Evolutionary conservation across 2,113 vertebrate species (phyloP).

Genomic region (Loxodonta africana): DNA sequence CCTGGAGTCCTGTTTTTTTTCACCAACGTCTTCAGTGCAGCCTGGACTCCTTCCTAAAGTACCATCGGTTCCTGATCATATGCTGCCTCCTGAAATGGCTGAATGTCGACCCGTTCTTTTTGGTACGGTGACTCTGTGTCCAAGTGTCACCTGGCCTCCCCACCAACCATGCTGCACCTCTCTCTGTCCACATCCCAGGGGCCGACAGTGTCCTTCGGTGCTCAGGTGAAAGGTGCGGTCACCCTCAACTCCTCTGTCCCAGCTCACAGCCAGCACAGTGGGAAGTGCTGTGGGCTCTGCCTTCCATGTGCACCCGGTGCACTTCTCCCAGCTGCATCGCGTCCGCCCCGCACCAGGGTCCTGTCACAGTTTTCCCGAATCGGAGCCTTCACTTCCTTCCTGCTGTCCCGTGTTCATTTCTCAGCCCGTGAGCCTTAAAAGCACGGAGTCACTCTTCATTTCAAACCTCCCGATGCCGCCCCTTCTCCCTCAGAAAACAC

Average conservation of each 20-base stretch:
- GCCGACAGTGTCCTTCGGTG: rapidly evolving
- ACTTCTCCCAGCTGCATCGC: not conserved
- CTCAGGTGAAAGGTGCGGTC: not conserved
- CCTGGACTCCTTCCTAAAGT: too few species aligned
- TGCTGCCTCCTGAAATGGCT: too few species aligned
- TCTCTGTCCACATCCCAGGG: not conserved
- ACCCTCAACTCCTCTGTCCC: not conserved
- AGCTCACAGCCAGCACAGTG: not conserved
- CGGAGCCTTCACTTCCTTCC: too few species aligned
- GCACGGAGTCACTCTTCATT: not conserved
- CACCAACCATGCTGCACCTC: not conserved
- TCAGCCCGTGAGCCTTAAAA: not conserved
- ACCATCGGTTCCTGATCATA: too few species aligned
- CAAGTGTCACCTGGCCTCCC: not conserved
- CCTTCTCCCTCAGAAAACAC: not conserved
- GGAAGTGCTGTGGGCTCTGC: not conserved
- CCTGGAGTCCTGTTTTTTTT: too few species aligned
- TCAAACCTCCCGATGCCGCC: not conserved
- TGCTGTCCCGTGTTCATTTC: not conserved
- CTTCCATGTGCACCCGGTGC: too few species aligned
- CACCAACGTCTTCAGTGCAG: too few species aligned
- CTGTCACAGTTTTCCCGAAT: too few species aligned
- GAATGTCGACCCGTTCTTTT: too few species aligned
- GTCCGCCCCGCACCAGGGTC: not conserved
- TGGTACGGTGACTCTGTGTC: not conserved